Percentiles rank a stretch among this genome's conserved stretches.
These are phyloP conservation scores for Phoenicopterus ruber DNA, from an alignment of 2,113 vertebrate species.

Conservation along the genomic window DNA sequence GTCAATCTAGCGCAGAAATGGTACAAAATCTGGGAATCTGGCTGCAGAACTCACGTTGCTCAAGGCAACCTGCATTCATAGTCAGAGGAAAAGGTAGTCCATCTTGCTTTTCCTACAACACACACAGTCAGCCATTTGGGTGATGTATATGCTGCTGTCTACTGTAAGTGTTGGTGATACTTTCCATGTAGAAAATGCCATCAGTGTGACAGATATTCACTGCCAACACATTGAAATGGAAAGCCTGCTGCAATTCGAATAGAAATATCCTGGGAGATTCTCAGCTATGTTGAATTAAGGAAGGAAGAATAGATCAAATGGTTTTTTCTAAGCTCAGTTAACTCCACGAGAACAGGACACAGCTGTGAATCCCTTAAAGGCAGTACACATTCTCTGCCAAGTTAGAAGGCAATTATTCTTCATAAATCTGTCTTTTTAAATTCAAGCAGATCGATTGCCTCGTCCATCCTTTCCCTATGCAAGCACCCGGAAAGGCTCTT, in stretches of 20 bases:
- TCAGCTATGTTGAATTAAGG: constrained; percentile 14
- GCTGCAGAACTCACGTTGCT: not conserved
- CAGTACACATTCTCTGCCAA: constrained; percentile 26
- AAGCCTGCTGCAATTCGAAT: not conserved
- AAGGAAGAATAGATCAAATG: constrained; percentile 41
- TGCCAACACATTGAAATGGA: constrained; percentile 2
- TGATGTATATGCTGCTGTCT: constrained; percentile 8
- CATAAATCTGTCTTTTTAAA: constrained; percentile 51
- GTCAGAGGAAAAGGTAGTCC: not conserved
- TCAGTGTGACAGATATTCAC: constrained; percentile 2
- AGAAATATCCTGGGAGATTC: constrained; percentile 12
- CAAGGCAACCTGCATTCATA: not conserved
- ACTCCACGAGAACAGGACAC: constrained; percentile 31
- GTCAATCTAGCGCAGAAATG: not conserved
- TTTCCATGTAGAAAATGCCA: constrained; percentile 21
- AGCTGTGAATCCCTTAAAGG: constrained; percentile 47
- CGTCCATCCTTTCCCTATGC: not conserved
- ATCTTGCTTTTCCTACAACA: not conserved
- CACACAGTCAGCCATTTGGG: not conserved
- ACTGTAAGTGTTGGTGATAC: not conserved
- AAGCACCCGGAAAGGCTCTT: not conserved
- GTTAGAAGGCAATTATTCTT: constrained; percentile 28
- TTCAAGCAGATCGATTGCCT: constrained; percentile 32
- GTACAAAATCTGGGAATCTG: not conserved
- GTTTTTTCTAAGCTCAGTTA: not conserved